Evolutionary conservation across 2,888 invertebrate genomes (phyloP), one percentile per base, ranked within the genome.

Genomic region (Stenotaenia linearis): DNA sequence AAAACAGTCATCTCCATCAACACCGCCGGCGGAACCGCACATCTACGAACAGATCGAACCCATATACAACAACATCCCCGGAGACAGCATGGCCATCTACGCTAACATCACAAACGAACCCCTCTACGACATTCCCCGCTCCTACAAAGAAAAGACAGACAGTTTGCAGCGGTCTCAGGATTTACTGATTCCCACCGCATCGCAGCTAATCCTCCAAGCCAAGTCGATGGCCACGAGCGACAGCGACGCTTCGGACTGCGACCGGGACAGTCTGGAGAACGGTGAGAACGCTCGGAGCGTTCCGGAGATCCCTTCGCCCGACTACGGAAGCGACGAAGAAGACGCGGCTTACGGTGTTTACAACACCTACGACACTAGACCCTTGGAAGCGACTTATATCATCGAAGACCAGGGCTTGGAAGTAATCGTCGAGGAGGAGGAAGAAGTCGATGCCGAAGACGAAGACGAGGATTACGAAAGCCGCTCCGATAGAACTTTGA

Each of bases 271-370:
- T 50, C 21, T 78, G 15, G 78, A 78, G 50, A 50, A 76, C 21
- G 50, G 50, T 3, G 76, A 78, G 21, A 40, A 23, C 50, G 21
- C 25, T 1, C 0, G 32, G 9, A 23, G 18, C 12, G 4, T n/a
- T 25, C 79, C 79, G 4, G 45, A 79, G 12, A 79, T 79, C 9
- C 79, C 80, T 12, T 61, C 56, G 6, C 75, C 75, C n/a, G 80
- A 80, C 69, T 40, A 61, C 74, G 79, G 37, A 15, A 40, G 45
- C n/a, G 77, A 78, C 10, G 78, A 56, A 28, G 80, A 75, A 28
- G 81, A 81, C 61, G 80, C 80, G 1, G 78, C 78, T 35, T 78
- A 78, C 23, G 78, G 78, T 69, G 78, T 78, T 37, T 78, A 78
- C 23, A 69, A 35, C 6, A 69, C 61, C 1, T 78, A 78, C 35